A percentile compares a stretch with the other conserved stretches of the same genome.
Evolutionary conservation across 1,140 invertebrate genomes (phyloP).

Genomic region (Ctenoplectra terminalis): DNA sequence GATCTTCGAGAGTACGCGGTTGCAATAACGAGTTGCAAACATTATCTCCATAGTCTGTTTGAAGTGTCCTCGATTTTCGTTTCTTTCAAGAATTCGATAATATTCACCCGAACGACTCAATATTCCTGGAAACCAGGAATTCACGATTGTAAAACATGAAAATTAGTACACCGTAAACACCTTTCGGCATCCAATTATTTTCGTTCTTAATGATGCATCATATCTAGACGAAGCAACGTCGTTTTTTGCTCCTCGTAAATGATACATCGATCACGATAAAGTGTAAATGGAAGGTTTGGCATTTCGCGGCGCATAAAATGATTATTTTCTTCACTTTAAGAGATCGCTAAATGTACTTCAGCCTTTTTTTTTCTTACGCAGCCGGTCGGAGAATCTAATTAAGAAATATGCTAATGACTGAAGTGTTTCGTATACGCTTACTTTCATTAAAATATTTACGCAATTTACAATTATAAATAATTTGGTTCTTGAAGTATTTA

Average conservation of each 20-base stretch:
- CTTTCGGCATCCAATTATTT: not conserved
- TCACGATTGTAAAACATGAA: not conserved
- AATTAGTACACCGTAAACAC: not conserved
- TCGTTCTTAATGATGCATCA: not conserved
- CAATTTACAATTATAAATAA: too few relatives aligned
- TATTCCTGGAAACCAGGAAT: not conserved
- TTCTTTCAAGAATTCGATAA: slow-evolving; percentile 20
- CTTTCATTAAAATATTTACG: too few relatives aligned
- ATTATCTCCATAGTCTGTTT: not conserved
- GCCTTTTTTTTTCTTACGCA: too few relatives aligned
- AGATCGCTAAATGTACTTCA: not conserved
- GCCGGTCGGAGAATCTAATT: too few relatives aligned
- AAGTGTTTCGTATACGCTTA: too few relatives aligned
- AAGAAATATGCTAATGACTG: too few relatives aligned
- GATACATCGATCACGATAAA: not conserved
- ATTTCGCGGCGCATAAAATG: not conserved
- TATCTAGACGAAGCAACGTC: not conserved
- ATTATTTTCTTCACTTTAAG: not conserved
- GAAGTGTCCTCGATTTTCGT: too few relatives aligned
- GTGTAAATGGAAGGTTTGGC: not conserved
- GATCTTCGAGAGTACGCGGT: not conserved
- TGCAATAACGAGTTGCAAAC: not conserved
- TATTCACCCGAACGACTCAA: not conserved
- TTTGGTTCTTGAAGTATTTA: too few relatives aligned
- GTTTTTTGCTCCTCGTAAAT: not conserved